Base-by-base conservation (phyloP, 2,797 vertebrate genomes). In the Florisuga fusca region DNA sequence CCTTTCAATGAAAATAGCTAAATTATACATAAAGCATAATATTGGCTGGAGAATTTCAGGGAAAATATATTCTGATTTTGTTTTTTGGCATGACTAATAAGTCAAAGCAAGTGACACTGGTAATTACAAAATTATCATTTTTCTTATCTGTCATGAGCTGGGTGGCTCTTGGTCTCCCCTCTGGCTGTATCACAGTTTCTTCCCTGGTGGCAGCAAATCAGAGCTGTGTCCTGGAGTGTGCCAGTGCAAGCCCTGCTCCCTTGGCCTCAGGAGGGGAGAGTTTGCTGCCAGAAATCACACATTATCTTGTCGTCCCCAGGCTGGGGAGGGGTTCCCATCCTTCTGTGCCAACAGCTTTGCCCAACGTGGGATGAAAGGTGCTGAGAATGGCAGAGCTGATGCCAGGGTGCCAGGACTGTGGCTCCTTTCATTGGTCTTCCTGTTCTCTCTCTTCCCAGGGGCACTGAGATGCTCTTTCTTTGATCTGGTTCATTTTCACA, bases 291-390 rank as follows among this genome's bases (percentile, higher is more conserved):
- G 54, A 0, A 2, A 10, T 23, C 68, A 34, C 4, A 1, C 6
- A 2, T 23, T 27, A 16, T 31, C 59, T 53, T 55, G 36, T 38
- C 20, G 22, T 75, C 23, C 20, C 26, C 13, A 36, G 11, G 7
- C 22, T 34, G 17, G 54, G 36, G 85, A 93, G n/a, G 12, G 29
- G 15, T 23, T 88, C 29, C 36, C 27, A 29, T 7, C 66, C 51
- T 77, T 68, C 33, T 12, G 8, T 0, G 0, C 14, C 22, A 27
- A 20, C 3, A n/a, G 16, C 31, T 67, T 33, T 79, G 27, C 12
- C 33, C 26, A 13, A 3, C 6, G 27, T 0, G 1, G 19, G 14
- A 36, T 1, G 7, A 51, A 85, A 78, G 5, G 1, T 27, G 10
- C 23, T 61, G 73, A 57, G 18, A 61, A 9, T 0, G 2, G 36